Evolutionary conservation across 2,797 vertebrate genomes (phyloP).

Genomic region (Glyptemys insculpta): DNA sequence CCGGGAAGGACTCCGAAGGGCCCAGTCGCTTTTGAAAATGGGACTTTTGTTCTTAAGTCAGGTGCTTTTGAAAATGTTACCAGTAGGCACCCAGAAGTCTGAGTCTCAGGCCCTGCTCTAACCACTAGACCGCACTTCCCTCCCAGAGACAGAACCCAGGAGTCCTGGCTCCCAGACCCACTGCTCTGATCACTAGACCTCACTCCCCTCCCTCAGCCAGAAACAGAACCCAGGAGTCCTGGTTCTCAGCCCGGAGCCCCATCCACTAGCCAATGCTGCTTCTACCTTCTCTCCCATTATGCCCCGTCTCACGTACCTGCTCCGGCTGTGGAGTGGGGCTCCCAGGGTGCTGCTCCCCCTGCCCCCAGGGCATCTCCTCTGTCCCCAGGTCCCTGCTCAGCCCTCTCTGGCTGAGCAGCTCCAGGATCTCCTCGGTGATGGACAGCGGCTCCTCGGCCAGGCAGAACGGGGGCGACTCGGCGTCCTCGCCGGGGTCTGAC

Average conservation of each 20-base stretch:
- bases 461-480: slow-evolving; percentile 30
- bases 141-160: no score
- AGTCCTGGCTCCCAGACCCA: no score
- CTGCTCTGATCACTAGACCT: no score
- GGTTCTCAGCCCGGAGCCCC: background rate
- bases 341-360: background rate
- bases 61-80: background rate
- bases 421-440: slow-evolving; percentile 92
- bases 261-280: background rate
- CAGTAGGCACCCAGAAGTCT: background rate
- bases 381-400: slow-evolving; percentile 68
- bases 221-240: background rate
- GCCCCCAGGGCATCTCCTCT: slow-evolving; percentile 57
- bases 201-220: no score
- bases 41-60: background rate
- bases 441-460: slow-evolving; percentile 79
- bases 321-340: background rate
- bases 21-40: background rate
- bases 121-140: no score
- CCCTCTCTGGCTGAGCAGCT: slow-evolving; percentile 88
- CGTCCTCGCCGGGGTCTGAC: slow-evolving; percentile 36
- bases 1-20: background rate
- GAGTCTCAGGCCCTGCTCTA: no score
- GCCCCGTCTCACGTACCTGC: accelerated
- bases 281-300: background rate